Evolutionary conservation across 2,113 vertebrate genomes (phyloP).

Genomic region (Mionectes macconnelli): DNA sequence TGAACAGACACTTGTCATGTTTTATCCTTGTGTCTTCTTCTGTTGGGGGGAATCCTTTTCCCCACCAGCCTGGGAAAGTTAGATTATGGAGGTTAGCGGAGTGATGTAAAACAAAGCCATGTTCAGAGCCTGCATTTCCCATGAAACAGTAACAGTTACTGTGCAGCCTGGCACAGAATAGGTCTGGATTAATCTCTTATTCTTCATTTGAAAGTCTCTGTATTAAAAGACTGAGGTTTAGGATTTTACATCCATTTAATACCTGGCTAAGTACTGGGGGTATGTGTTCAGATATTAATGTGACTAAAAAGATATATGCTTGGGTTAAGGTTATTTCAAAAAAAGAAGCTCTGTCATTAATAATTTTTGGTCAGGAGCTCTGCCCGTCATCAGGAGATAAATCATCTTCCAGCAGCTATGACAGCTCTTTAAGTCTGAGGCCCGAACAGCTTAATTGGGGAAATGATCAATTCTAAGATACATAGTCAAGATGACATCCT

Average conservation of each 20-base stretch:
- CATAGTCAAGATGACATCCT: slow-evolving; percentile 49
- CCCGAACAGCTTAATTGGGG: slow-evolving; percentile 55
- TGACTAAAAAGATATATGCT: slow-evolving; percentile 64
- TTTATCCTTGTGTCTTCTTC: not conserved
- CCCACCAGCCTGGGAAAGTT: fast-evolving
- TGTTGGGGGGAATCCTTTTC: not conserved
- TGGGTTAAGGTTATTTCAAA: slow-evolving; percentile 64
- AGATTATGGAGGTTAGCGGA: not conserved
- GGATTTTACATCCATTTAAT: slow-evolving; percentile 55
- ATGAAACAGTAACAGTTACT: not conserved
- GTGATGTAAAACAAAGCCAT: not conserved
- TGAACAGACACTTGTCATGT: fast-evolving
- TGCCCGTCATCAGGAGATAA: slow-evolving; percentile 63
- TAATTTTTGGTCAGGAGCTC: slow-evolving; percentile 61
- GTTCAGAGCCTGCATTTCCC: not conserved
- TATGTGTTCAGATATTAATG: slow-evolving; percentile 59
- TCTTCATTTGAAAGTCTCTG: slow-evolving; percentile 45
- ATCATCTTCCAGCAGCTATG: slow-evolving; percentile 55
- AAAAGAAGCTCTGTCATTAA: slow-evolving; percentile 63
- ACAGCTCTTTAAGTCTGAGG: slow-evolving; percentile 65
- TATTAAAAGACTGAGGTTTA: slow-evolving; percentile 53
- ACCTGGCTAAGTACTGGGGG: slow-evolving; percentile 23
- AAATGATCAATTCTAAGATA: slow-evolving; percentile 62
- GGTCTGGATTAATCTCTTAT: slow-evolving; percentile 42
- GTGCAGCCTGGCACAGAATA: not conserved